Percentiles rank a stretch among this genome's conserved stretches.
Conservation (phyloP, 1,140 invertebrate species). For the Drosophila simulans region DNA sequence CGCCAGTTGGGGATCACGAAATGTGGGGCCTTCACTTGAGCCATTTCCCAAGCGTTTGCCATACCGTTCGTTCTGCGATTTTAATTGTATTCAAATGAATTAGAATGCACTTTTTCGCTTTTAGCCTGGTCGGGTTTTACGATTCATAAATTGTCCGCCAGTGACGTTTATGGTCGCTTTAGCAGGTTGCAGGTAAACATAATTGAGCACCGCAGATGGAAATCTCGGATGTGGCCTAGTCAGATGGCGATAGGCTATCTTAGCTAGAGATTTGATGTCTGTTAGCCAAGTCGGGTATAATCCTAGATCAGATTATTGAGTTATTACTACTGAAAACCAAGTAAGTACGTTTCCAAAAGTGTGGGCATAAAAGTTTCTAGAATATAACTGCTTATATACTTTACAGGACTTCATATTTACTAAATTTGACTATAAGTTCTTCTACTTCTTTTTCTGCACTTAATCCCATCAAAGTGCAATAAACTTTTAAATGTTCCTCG, state of each 20-base stretch:
- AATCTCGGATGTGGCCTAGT: slow-evolving; percentile 20
- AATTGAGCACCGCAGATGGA: slow-evolving; percentile 40
- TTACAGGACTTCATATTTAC: no score
- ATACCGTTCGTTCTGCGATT: slow-evolving; percentile 18
- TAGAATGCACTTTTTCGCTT: slow-evolving; percentile 61
- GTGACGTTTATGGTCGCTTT: slow-evolving; percentile 28
- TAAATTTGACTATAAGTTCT: no score
- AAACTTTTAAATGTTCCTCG: no score
- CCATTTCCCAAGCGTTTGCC: slow-evolving; percentile 31
- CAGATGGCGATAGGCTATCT: slow-evolving; percentile 33
- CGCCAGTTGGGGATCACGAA: slow-evolving; percentile 58
- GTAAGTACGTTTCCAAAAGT: no score
- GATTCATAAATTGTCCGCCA: slow-evolving; percentile 32
- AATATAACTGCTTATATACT: background rate
- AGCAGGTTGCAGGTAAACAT: slow-evolving; percentile 18
- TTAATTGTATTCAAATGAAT: slow-evolving; percentile 77
- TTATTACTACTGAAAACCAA: slow-evolving; percentile 2
- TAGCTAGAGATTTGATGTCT: slow-evolving; percentile 26
- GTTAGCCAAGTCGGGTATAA: slow-evolving; percentile 4
- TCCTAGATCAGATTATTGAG: background rate
- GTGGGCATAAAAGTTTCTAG: background rate
- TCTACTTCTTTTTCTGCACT: no score
- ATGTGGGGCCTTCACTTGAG: slow-evolving; percentile 51
- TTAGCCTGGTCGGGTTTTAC: slow-evolving; percentile 13
- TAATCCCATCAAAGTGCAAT: no score